Percentiles rank a stretch among this genome's conserved stretches.
Evolutionary conservation across 2,888 invertebrate genomes (phyloP).

Genomic region (Chloroclystis v-ata): DNA sequence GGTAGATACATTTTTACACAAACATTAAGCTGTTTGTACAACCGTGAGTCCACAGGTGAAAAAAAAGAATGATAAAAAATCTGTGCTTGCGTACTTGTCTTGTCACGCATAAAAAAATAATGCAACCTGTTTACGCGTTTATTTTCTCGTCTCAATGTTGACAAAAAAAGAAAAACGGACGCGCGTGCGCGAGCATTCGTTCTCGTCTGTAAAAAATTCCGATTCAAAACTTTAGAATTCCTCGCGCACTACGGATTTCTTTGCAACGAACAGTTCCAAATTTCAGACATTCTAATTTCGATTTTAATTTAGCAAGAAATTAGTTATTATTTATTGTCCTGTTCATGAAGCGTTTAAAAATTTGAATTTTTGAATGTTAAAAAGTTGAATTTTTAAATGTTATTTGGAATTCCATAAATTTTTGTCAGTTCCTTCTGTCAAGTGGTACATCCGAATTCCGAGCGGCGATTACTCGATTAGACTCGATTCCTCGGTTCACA

Average conservation of each 20-base stretch:
- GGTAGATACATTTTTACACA: neutral
- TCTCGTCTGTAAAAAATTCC: slow-evolving; percentile 65
- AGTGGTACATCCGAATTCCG: slow-evolving; percentile 37
- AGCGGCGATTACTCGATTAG: slow-evolving; percentile 41
- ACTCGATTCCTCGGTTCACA: slow-evolving; percentile 53
- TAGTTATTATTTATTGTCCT: too few relatives aligned
- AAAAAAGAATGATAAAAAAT: slow-evolving; percentile 33
- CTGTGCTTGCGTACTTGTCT: slow-evolving; percentile 29
- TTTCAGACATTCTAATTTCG: neutral
- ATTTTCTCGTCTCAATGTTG: slow-evolving; percentile 37
- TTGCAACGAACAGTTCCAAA: slow-evolving; percentile 21
- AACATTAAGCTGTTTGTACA: slow-evolving; percentile 10
- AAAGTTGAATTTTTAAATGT: neutral
- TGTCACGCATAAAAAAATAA: slow-evolving; percentile 49
- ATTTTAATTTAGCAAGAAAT: neutral
- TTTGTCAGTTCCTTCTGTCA: slow-evolving; percentile 23
- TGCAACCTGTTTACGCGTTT: slow-evolving; percentile 58
- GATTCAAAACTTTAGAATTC: slow-evolving; percentile 54
- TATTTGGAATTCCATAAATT: neutral
- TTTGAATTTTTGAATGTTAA: too few relatives aligned
- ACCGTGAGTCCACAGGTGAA: slow-evolving; percentile 26
- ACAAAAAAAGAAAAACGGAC: slow-evolving; percentile 42
- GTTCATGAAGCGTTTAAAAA: too few relatives aligned
- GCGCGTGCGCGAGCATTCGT: slow-evolving; percentile 69
- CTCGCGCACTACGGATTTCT: slow-evolving; percentile 60